These are phyloP conservation scores for Acropternis orthonyx DNA, from an alignment of 2,797 vertebrate genomes.

Conservation along the genomic window DNA sequence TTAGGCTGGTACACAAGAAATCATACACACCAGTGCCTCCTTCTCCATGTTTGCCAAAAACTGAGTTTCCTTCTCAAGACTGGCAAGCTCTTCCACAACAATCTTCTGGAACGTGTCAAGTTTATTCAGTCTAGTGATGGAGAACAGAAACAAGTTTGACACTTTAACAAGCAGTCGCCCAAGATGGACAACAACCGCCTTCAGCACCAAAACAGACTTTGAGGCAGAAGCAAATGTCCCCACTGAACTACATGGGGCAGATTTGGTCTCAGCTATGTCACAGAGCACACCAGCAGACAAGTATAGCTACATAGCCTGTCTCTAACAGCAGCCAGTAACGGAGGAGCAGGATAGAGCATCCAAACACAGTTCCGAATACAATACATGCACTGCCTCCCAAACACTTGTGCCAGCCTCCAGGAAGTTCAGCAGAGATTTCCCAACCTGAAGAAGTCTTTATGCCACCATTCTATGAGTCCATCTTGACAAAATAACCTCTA, in stretches of 20 bases:
- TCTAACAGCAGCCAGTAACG: background rate
- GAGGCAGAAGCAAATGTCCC: background rate
- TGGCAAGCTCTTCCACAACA: constrained; percentile 77
- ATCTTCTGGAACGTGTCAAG: constrained; percentile 78
- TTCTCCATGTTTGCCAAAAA: constrained; percentile 78
- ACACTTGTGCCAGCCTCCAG: background rate
- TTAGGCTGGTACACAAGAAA: background rate
- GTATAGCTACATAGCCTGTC: background rate
- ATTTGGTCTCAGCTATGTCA: background rate
- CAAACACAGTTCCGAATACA: background rate
- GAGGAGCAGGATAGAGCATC: background rate
- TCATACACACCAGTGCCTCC: constrained; percentile 74
- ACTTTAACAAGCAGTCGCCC: accelerated
- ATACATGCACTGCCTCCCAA: background rate
- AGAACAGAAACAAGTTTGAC: background rate
- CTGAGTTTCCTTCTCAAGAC: constrained; percentile 76
- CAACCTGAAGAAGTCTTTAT: background rate
- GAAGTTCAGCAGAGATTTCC: background rate
- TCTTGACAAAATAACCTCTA: background rate
- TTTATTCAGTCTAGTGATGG: constrained; percentile 65
- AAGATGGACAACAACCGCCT: background rate
- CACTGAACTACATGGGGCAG: background rate
- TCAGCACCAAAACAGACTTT: background rate
- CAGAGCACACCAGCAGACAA: background rate
- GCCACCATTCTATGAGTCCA: background rate